phyloP scores from a whole-genome alignment of 1,140 invertebrate species.

The Sminthurides bifidus region DNA sequence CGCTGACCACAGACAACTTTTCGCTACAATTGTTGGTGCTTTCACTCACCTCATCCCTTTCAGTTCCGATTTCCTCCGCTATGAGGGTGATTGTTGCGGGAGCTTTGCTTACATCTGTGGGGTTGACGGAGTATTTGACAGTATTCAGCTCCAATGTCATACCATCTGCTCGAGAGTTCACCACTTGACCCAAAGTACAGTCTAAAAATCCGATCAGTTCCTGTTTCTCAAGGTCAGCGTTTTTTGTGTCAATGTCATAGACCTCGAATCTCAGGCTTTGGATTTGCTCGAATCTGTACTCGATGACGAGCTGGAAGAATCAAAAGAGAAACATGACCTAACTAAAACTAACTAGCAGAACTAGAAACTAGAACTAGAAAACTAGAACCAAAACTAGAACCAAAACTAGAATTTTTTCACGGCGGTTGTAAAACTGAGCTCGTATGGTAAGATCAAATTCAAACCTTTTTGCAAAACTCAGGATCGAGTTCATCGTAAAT shows the following conservation, averaged over 20 bases:
- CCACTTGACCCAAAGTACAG: conserved; percentile 44
- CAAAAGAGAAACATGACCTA: background rate
- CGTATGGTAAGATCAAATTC: background rate
- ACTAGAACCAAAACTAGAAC: background rate
- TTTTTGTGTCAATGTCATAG: conserved; percentile 46
- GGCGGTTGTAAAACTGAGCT: background rate
- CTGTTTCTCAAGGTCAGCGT: conserved; percentile 41
- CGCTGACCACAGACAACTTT: too few relatives aligned
- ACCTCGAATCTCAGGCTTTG: conserved; percentile 43
- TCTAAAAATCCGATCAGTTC: conserved; percentile 46
- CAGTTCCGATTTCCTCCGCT: conserved; percentile 24
- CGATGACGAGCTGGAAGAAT: conserved; percentile 29
- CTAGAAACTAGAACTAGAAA: background rate
- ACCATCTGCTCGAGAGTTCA: conserved; percentile 33
- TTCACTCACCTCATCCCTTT: conserved; percentile 23
- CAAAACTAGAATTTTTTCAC: background rate
- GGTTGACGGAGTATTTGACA: background rate
- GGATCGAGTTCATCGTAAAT: conserved; percentile 48
- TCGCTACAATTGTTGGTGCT: too few relatives aligned
- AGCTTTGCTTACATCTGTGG: conserved; percentile 11
- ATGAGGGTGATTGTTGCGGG: conserved; percentile 22
- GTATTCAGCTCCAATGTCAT: conserved; percentile 2
- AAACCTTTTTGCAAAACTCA: conserved; percentile 44
- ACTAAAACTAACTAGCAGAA: background rate
- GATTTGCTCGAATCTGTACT: conserved; percentile 42